Conservation (phyloP, 1,140 invertebrate genomes). For the Pseudomyrmex gracilis region DNA sequence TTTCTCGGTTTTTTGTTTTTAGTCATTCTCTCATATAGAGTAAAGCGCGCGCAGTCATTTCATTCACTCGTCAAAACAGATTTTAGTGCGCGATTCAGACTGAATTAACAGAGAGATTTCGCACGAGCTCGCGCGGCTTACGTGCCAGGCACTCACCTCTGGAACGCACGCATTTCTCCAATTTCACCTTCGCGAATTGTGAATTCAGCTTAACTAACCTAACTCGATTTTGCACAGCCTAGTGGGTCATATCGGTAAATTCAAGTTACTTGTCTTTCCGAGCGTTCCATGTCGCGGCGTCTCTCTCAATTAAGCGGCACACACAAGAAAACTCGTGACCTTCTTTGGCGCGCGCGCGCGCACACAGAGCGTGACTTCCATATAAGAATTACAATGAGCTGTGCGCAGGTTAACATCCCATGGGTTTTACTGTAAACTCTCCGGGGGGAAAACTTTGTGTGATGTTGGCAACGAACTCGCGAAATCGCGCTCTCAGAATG, state of each 20-base stretch:
- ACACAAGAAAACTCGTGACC: conserved; percentile 38
- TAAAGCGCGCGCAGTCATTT: background rate
- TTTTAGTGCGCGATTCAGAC: conserved; percentile 9
- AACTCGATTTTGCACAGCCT: conserved; percentile 77
- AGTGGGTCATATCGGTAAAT: conserved; percentile 81
- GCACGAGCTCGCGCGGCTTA: conserved; percentile 21
- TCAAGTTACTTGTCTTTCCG: conserved; percentile 78
- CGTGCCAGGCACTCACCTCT: conserved; percentile 38
- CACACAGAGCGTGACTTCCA: conserved; percentile 21
- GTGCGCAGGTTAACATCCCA: conserved; percentile 19
- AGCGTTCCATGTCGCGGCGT: conserved; percentile 36
- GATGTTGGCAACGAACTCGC: conserved; percentile 5
- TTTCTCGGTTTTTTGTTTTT: background rate
- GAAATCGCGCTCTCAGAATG: conserved; percentile 2
- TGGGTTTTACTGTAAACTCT: conserved; percentile 44
- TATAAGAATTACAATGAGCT: conserved; percentile 58
- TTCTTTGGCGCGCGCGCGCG: conserved; percentile 19
- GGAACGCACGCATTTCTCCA: conserved; percentile 46
- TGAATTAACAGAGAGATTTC: conserved; percentile 38
- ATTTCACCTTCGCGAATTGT: conserved; percentile 63
- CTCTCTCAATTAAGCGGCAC: conserved; percentile 69
- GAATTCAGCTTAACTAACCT: conserved; percentile 80
- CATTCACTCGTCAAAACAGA: conserved; percentile 8
- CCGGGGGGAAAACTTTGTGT: conserved; percentile 18
- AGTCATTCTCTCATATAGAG: background rate